Percentiles rank a stretch among this genome's conserved stretches.
Evolutionary conservation across 2,888 invertebrate genomes (phyloP).

Genomic region (Petrolisthes manimaculis): DNA sequence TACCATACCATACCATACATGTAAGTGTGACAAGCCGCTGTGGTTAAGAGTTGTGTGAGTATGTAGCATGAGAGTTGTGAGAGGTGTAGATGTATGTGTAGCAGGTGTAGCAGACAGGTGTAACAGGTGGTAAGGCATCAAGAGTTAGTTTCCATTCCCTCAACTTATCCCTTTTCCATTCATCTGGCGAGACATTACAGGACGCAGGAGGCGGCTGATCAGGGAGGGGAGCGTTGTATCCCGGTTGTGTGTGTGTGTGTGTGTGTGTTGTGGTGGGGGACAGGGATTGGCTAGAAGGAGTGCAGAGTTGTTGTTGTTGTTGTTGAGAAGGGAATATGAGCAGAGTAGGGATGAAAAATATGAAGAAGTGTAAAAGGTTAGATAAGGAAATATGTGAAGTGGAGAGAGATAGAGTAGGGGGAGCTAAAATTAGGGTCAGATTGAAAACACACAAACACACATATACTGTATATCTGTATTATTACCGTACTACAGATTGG

Average conservation of each 20-base stretch:
- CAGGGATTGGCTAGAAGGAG: conserved; percentile 12
- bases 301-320: not conserved
- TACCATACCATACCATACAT: no score
- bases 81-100: no score
- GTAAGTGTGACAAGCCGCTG: no score
- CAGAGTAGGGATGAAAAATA: not conserved
- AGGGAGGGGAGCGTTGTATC: not conserved
- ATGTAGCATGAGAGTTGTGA: no score
- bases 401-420: conserved; percentile 9
- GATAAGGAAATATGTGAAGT: not conserved
- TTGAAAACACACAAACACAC: not conserved
- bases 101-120: not conserved
- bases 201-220: conserved; percentile 11
- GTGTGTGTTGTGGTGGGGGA: not conserved
- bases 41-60: no score
- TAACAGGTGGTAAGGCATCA: not conserved
- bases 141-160: not conserved
- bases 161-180: conserved; percentile 51
- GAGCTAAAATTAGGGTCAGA: not conserved
- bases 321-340: not conserved
- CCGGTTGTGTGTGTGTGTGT: not conserved
- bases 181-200: conserved; percentile 30
- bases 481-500: no score
- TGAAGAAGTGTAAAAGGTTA: not conserved
- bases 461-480: no score